phyloP scores from a whole-genome alignment of 2,888 invertebrate species.

The Eledona agricola region DNA sequence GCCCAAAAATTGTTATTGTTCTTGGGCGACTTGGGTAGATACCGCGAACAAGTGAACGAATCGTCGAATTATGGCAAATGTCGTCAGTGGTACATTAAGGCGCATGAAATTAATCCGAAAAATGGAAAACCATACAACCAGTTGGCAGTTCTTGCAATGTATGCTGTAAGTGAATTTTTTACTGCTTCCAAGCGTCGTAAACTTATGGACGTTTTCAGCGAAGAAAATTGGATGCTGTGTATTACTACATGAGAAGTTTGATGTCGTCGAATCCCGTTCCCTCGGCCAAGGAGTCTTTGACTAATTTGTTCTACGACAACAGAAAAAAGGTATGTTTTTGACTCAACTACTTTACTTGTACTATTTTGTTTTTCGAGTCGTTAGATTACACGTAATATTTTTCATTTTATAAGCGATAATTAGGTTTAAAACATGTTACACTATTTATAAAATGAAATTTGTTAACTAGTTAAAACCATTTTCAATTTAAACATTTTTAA shows the following conservation, averaged over 20 bases:
- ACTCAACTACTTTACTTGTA: too few species aligned
- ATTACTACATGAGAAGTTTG: slow-evolving; percentile 94
- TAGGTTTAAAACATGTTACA: too few species aligned
- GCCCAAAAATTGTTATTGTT: slow-evolving; percentile 89
- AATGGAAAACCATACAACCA: slow-evolving; percentile 97
- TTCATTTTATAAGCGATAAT: too few species aligned
- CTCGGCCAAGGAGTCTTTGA: slow-evolving; percentile 89
- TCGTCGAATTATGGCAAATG: slow-evolving; percentile 83
- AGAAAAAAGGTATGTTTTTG: slow-evolving; percentile 80
- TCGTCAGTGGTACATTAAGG: slow-evolving; percentile 89
- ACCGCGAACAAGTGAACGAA: slow-evolving; percentile 85
- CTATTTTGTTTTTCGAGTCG: too few species aligned
- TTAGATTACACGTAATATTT: too few species aligned
- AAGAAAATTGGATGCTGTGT: slow-evolving; percentile 94
- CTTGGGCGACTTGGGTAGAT: slow-evolving; percentile 92
- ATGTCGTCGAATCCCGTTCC: slow-evolving; percentile 93
- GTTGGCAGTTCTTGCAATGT: slow-evolving; percentile 87
- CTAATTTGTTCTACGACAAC: slow-evolving; percentile 90
- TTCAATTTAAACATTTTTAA: too few species aligned
- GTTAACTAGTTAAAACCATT: too few species aligned
- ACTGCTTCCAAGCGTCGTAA: background rate
- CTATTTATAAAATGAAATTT: too few species aligned
- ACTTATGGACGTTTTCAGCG: slow-evolving; percentile 66
- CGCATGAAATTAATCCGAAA: slow-evolving; percentile 92
- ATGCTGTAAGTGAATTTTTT: slow-evolving; percentile 69